Conservation (phyloP, 2,888 invertebrate species). For the Bombylius discolor region DNA sequence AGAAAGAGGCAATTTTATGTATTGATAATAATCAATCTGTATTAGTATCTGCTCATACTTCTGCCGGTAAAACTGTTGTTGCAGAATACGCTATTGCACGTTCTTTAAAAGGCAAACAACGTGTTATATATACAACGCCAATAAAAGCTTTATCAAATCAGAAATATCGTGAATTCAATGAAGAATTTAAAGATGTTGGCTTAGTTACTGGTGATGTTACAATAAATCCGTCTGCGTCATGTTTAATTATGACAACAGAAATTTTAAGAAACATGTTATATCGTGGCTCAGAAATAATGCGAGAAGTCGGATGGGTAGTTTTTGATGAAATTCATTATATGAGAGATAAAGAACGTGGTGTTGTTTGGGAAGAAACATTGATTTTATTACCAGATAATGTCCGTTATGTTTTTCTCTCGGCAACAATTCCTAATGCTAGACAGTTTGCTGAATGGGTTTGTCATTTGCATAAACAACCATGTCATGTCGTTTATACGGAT, state of each 20-base stretch:
- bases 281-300: slow-evolving; percentile 94
- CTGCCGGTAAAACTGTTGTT: slow-evolving; percentile 98
- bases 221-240: slow-evolving; percentile 94
- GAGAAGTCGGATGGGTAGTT: slow-evolving; percentile 99
- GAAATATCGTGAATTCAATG: slow-evolving; percentile 94
- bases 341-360: slow-evolving; percentile 98
- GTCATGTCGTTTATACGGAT: slow-evolving; percentile 98
- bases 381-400: slow-evolving; percentile 95
- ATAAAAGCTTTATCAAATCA: slow-evolving; percentile 99
- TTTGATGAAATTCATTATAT: slow-evolving; percentile 99
- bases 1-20: slow-evolving; percentile 90
- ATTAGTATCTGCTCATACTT: slow-evolving; percentile 96
- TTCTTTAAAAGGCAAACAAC: slow-evolving; percentile 84
- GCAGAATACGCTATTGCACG: slow-evolving; percentile 96
- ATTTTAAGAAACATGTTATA: slow-evolving; percentile 98
- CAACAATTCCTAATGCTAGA: slow-evolving; percentile 96
- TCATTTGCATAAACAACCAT: slow-evolving; percentile 88
- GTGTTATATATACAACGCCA: slow-evolving; percentile 98
- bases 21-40: slow-evolving; percentile 98
- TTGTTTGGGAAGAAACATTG: slow-evolving; percentile 95
- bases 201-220: slow-evolving; percentile 98
- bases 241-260: slow-evolving; percentile 99
- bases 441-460: slow-evolving; percentile 94
- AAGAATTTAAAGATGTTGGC: slow-evolving; percentile 96
- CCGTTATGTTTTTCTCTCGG: slow-evolving; percentile 96